Conservation (phyloP, 2,113 vertebrate species). For the Ceuthmochares aereus region DNA sequence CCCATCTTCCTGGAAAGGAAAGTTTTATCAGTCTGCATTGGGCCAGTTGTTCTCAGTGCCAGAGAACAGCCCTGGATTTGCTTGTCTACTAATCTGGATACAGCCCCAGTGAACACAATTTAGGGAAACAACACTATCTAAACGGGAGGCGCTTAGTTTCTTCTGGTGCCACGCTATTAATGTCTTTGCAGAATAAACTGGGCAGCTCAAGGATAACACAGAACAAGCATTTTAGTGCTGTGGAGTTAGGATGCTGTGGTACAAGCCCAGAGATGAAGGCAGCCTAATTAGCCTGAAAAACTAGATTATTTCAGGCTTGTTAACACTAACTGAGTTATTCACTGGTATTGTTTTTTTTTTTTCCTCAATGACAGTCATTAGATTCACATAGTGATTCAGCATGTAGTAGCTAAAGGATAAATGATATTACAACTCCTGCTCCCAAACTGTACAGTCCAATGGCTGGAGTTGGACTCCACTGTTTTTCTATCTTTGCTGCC, state of each 20-base stretch:
- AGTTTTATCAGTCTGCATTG: not conserved
- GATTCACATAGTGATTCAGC: not conserved
- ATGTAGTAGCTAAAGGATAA: not conserved
- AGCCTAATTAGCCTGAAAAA: not conserved
- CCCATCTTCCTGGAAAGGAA: not conserved
- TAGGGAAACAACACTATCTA: not conserved
- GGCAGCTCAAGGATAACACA: rapidly evolving
- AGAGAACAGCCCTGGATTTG: not conserved
- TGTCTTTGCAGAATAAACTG: not conserved
- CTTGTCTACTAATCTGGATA: not conserved
- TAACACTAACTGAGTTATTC: not conserved
- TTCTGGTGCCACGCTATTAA: not conserved
- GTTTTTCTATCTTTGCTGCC: not conserved
- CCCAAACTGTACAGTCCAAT: not conserved
- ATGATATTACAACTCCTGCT: not conserved
- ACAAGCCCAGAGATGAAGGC: not conserved
- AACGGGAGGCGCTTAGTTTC: not conserved
- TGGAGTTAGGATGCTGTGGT: not conserved
- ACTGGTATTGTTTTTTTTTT: not conserved
- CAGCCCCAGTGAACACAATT: not conserved
- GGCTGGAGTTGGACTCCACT: rapidly evolving
- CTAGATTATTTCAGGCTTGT: not conserved
- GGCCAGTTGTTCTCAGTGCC: not conserved
- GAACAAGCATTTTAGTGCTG: not conserved
- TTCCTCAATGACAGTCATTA: not conserved